Conservation (phyloP, 2,113 vertebrate species). For the Nymphicus hollandicus region DNA sequence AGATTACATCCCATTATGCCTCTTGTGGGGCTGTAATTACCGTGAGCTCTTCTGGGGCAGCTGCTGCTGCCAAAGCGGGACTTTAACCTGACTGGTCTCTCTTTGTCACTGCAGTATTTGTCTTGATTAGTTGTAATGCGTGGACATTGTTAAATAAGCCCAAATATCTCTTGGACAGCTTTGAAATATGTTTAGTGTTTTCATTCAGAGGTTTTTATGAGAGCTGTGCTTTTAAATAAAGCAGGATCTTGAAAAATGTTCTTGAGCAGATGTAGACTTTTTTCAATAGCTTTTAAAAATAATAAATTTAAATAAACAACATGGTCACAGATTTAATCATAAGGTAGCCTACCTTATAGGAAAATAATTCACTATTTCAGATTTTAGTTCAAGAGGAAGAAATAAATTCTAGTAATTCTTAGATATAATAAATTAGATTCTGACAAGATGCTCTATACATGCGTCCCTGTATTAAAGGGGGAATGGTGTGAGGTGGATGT, state of each 20-base stretch:
- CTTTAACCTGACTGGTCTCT: background rate
- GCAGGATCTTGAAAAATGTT: background rate
- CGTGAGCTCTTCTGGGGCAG: background rate
- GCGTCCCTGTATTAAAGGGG: constrained; percentile 12
- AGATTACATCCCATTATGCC: background rate
- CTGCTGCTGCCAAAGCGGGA: background rate
- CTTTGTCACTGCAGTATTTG: background rate
- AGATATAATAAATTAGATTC: constrained; percentile 38
- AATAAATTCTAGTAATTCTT: constrained; percentile 20
- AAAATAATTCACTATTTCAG: constrained; percentile 30
- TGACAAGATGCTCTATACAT: constrained; percentile 3
- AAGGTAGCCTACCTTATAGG: constrained; percentile 31
- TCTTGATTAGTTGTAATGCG: background rate
- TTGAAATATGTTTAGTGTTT: background rate
- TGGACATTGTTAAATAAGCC: background rate
- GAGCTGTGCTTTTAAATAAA: background rate
- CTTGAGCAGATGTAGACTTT: background rate
- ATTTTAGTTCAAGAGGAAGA: constrained; percentile 34
- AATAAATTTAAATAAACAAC: constrained; percentile 17
- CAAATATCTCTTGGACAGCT: background rate
- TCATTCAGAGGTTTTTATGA: constrained; percentile 31
- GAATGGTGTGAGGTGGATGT: background rate
- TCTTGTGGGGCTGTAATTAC: background rate
- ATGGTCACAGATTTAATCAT: constrained; percentile 38
- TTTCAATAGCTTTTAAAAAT: constrained; percentile 16